Conservation (phyloP, 2,113 vertebrate species). For the Eonycteris spelaea region DNA sequence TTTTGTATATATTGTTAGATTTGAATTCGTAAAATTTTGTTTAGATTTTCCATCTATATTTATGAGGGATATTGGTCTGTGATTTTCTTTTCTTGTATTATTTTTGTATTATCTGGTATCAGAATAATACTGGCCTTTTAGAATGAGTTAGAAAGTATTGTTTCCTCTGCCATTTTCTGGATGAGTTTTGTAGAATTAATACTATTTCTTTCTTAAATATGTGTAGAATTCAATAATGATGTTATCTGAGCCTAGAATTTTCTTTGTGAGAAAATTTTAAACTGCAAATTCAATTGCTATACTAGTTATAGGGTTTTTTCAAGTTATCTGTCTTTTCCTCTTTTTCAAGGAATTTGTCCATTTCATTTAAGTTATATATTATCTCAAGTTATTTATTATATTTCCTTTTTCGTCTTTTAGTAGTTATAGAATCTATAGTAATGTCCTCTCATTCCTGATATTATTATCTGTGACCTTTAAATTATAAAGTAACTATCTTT, state of each 20-base stretch:
- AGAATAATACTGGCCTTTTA: background rate
- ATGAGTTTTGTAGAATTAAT: background rate
- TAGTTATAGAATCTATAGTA: background rate
- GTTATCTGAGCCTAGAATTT: background rate
- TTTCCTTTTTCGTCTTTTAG: background rate
- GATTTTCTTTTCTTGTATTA: background rate
- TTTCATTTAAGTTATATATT: background rate
- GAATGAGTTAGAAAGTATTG: background rate
- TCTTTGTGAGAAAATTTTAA: constrained; percentile 2
- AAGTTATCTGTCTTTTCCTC: background rate
- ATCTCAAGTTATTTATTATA: background rate
- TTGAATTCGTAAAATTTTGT: background rate
- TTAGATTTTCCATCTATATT: background rate
- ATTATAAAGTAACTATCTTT: background rate
- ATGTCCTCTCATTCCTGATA: background rate
- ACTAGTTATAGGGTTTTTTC: background rate
- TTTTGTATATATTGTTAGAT: background rate
- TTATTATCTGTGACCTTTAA: background rate
- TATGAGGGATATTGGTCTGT: background rate
- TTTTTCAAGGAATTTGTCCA: background rate
- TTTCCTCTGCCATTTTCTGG: background rate
- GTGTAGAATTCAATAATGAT: background rate
- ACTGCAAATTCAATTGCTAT: background rate
- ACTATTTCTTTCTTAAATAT: background rate
- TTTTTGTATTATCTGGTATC: background rate